Base-by-base conservation (phyloP, 2,113 vertebrate genomes). In the Conger conger region DNA sequence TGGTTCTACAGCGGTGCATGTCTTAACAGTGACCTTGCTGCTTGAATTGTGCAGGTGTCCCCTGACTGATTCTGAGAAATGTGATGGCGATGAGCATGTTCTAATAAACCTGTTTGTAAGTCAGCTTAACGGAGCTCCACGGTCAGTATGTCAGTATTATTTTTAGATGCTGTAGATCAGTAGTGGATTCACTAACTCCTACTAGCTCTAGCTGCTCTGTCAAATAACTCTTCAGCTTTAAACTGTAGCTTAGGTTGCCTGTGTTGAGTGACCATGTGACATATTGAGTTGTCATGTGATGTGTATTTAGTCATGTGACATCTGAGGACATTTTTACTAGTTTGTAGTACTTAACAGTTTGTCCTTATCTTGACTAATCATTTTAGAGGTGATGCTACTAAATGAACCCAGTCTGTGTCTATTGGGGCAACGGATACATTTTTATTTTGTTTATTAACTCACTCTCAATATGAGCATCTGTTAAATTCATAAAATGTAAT, bases 91-190 rank as follows among this genome's bases (percentile, higher is more conserved):
- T 88, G 93, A 95, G 90, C 95, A 94, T 93, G 93, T 87, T 76
- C 90, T 93, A 90, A 94, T 95, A 94, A 95, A 93, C 92, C 92
- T 94, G 90, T 95, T 89, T 94, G 91, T 94, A 92, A 94, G 92
- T 93, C 94, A 95, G 91, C 92, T 95, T 93, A 92, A 93, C 90
- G 92, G 86, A 86, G 83, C 90, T 8, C 83, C 91, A 93, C 86
- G 93, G 93, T 95, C 93, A 95, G 94, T 94, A 95, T 94, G 86
- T 85, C 73, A 90, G 84, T n/a, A n/a, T n/a, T n/a, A 86, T 88
- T 89, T 54, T 50, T 45, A 36, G 37, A 0, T 50, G 0, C 86
- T 38, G 15, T 88, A 89, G 88, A 88, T 91, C 79, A 86, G 18
- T 92, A 92, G 40, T 79, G 15, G 36, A 33, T 76, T 20, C 45